Evolutionary conservation across 2,888 invertebrate species (phyloP), one percentile per base, ranked within the genome.

Genomic region (Anarsia innoxiella): DNA sequence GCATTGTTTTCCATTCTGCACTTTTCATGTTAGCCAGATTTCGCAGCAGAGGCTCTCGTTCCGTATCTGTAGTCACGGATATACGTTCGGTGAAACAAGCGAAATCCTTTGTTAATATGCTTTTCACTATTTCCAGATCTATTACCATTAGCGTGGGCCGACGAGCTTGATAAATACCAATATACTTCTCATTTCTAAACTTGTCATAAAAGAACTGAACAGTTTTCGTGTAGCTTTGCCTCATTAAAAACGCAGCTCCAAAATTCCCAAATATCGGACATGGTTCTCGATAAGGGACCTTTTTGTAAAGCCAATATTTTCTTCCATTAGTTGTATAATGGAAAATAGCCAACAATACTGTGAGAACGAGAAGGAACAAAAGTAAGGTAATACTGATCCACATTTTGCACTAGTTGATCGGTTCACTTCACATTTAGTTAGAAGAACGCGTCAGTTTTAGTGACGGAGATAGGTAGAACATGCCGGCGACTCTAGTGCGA

Each of bases 251-350:
- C 2, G 74, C 76, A 6, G 82, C 74, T 23, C 82, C 83, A 43
- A 85, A 84, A 50, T 85, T 84, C n/a, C 85, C 85, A 40, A 85
- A 80, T 50, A 85, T 64, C 1, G 85, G 85, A 35, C 80, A 83
- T 16, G 85, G 85, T 45, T 84, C 79, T 50, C 72, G 71, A 44
- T 78, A 84, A 1, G 78, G 71, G 36, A 85, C 79, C 46, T 82
- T 78, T 52, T 62, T 72, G 32, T 48, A 40, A 6, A 55, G 47
- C 85, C 85, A 85, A 53, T 84, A 75, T 46, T 82, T 80, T 53
- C 84, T 73, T 45, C 78, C 79, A 37, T 66, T 71, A 2, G 74
- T 63, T 1, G 66, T 41, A 44, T 73, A 84, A 45, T 84, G 83
- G 53, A 71, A 73, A 45, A 78, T 44, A 4, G 73, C 56, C 39